Evolutionary conservation across 1,140 invertebrate species (phyloP), one percentile per base, ranked within the genome.

Genomic region (Eueides isabella): DNA sequence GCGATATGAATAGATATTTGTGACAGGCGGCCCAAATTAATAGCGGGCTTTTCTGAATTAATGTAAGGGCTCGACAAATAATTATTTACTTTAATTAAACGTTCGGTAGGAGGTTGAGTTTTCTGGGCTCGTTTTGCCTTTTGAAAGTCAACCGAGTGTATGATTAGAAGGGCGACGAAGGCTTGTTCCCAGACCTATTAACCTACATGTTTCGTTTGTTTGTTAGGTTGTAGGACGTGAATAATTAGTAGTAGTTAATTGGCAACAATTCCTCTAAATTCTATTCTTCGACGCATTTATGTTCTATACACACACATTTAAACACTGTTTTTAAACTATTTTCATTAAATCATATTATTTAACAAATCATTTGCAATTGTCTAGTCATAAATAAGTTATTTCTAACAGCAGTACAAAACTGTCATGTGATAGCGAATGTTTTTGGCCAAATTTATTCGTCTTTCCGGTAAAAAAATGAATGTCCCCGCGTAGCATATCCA

Each of bases 61-160:
- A 80, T 77, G 75, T 75, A 77, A 72, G 72, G 73, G 64, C 76
- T 85, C 61, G 61, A 74, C 55, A 72, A 83, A 85, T 83, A 84
- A 85, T 89, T 86, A 85, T 87, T 84, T 83, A 79, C 80, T 79
- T 81, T 90, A 90, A 90, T 90, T 90, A 90, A 86, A 80, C 76
- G 72, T 79, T 80, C 75, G 75, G 64, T 71, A 67, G 75, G 71
- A 65, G 71, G 75, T 75, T 71, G 73, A 80, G 77, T 81, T 85
- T 84, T 82, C 75, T 80, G 67, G 75, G 65, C 63, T 78, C 71
- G 78, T 80, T 79, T 77, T 71, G 72, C 76, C 83, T 86, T 90
- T 85, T 83, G 83, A 81, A 72, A 85, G 71, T 64, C 84, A 86
- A 81, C 85, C 78, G 82, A 85, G 85, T 86, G 80, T 85, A 81